phyloP scores from a whole-genome alignment of 2,888 invertebrate genomes.

The Iselma pallidipennis region DNA sequence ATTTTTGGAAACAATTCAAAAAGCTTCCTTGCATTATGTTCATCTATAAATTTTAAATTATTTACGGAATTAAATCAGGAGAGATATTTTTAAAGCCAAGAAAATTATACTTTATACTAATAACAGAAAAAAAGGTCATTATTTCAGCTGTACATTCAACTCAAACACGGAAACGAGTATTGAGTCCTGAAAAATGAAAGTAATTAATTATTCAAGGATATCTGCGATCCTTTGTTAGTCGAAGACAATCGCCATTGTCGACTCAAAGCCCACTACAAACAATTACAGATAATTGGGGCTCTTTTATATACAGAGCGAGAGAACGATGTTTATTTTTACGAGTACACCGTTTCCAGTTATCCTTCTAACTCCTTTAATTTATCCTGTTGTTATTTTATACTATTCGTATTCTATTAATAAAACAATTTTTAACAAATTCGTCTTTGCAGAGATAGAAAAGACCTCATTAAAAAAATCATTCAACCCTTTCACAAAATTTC shows the following conservation, averaged over 20 bases:
- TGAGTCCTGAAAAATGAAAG: slow-evolving; percentile 40
- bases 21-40: not conserved
- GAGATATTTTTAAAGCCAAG: not conserved
- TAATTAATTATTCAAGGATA: slow-evolving; percentile 46
- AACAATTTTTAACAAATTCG: too few relatives aligned
- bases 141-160: slow-evolving; percentile 10
- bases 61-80: too few relatives aligned
- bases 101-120: not conserved
- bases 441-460: too few relatives aligned
- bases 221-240: slow-evolving; percentile 36
- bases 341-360: slow-evolving; percentile 24
- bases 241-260: slow-evolving; percentile 49
- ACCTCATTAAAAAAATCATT: too few relatives aligned
- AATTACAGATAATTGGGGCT: slow-evolving; percentile 48
- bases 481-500: slow-evolving; percentile 33
- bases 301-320: slow-evolving; percentile 33
- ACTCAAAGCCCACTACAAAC: slow-evolving; percentile 40
- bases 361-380: slow-evolving; percentile 9
- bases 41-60: not conserved
- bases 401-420: not conserved
- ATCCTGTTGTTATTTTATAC: not conserved
- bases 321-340: slow-evolving; percentile 37
- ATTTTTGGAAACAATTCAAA: not conserved
- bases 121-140: too few relatives aligned
- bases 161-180: slow-evolving; percentile 40